A percentile compares a stretch with the other conserved stretches of the same genome.
Evolutionary conservation across 2,113 vertebrate species (phyloP).

Genomic region (Cebidichthys violaceus): DNA sequence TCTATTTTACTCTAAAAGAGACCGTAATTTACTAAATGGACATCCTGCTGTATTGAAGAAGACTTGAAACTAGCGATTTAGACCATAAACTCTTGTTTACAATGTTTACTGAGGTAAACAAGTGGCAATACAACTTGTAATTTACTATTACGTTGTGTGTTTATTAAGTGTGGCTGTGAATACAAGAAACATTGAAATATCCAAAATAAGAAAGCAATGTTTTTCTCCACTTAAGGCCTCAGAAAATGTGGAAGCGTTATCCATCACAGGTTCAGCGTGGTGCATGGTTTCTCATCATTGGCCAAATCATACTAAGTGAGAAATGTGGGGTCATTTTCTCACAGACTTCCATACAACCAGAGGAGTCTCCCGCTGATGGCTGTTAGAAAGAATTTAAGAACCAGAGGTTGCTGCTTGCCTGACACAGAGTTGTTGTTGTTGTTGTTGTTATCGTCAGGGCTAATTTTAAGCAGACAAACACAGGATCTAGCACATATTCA

Average conservation of each 20-base stretch:
- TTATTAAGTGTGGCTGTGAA: background rate
- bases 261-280: conserved; percentile 70
- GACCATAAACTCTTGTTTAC: too few relatives aligned
- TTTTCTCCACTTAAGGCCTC: conserved; percentile 30
- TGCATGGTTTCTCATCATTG: conserved; percentile 71
- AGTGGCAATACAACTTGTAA: background rate
- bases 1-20: too few relatives aligned
- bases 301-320: background rate
- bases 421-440: background rate
- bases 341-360: too few relatives aligned
- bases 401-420: background rate
- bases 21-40: too few relatives aligned
- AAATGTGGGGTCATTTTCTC: too few relatives aligned
- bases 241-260: conserved; percentile 54
- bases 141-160: background rate
- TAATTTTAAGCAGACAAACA: background rate
- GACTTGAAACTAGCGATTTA: too few relatives aligned
- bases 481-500: background rate
- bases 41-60: too few relatives aligned
- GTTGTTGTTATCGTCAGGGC: background rate
- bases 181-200: background rate
- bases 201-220: background rate
- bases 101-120: background rate
- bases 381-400: background rate
- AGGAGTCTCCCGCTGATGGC: background rate